Conservation (phyloP, 1,140 invertebrate species). For the Latrodectus geometricus region DNA sequence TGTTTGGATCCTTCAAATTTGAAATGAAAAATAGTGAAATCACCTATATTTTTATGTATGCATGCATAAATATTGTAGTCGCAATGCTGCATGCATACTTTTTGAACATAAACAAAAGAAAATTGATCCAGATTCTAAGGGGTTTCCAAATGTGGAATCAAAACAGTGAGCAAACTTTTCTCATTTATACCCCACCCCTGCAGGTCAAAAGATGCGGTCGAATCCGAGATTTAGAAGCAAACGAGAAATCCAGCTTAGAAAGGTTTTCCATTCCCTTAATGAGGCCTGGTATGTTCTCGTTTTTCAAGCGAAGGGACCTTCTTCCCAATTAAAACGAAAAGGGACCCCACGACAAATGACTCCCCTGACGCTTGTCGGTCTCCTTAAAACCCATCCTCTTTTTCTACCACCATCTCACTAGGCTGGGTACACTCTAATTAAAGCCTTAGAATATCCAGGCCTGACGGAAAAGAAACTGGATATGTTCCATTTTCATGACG, state of each 20-base stretch:
- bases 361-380: slow-evolving; percentile 42
- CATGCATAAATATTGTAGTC: too few relatives aligned
- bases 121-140: too few relatives aligned
- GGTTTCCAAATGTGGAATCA: background rate
- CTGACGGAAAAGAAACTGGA: slow-evolving; percentile 2
- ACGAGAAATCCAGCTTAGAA: background rate
- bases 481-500: slow-evolving; percentile 1
- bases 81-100: too few relatives aligned
- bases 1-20: too few relatives aligned
- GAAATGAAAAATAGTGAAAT: too few relatives aligned
- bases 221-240: background rate
- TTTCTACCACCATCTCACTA: background rate
- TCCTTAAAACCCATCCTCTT: background rate
- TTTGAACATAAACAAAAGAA: too few relatives aligned
- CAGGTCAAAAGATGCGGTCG: background rate
- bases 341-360: slow-evolving; percentile 22
- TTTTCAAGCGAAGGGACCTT: slow-evolving; percentile 19
- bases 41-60: too few relatives aligned
- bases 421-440: slow-evolving; percentile 24
- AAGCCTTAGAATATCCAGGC: slow-evolving; percentile 10
- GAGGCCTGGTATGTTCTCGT: background rate
- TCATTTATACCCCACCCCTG: slow-evolving; percentile 6
- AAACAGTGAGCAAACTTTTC: background rate
- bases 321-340: slow-evolving; percentile 22
- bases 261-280: slow-evolving; percentile 30